Evolutionary conservation across 2,888 invertebrate genomes (phyloP).

Genomic region (Onchidella celtica): DNA sequence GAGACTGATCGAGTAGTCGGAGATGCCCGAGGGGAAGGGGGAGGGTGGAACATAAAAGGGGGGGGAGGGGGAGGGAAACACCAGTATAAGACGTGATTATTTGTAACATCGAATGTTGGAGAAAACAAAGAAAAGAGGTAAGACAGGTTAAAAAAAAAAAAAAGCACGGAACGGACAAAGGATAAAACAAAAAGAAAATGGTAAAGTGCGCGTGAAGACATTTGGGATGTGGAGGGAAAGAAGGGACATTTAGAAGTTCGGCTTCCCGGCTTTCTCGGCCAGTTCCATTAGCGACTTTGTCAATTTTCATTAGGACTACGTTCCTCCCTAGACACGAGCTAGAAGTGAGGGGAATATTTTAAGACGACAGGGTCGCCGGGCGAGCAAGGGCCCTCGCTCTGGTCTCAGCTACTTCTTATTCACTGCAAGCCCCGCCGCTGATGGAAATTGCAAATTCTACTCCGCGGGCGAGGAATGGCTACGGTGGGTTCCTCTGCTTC

Average conservation of each 20-base stretch:
- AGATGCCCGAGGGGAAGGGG: background rate
- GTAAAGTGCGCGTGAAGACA: background rate
- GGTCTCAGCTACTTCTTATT: slow-evolving; percentile 28
- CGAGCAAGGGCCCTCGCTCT: slow-evolving; percentile 17
- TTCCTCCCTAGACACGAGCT: slow-evolving; percentile 58
- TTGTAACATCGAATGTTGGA: background rate
- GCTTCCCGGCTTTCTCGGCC: slow-evolving; percentile 54
- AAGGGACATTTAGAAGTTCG: background rate
- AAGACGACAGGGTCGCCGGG: slow-evolving; percentile 39
- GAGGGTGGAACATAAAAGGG: background rate
- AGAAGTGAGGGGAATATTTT: slow-evolving; percentile 52
- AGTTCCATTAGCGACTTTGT: slow-evolving; percentile 71
- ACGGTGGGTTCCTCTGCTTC: background rate
- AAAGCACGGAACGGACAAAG: background rate
- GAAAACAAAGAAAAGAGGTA: background rate
- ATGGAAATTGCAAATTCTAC: slow-evolving; percentile 41
- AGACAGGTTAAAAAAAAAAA: background rate
- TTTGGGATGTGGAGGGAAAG: background rate
- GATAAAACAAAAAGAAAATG: background rate
- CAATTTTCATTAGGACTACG: slow-evolving; percentile 64
- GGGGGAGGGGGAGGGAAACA: no score
- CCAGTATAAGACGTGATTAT: no score
- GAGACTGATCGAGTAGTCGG: no score
- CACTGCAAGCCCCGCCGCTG: slow-evolving; percentile 26
- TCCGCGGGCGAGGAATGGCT: slow-evolving; percentile 14